Evolutionary conservation across 2,113 vertebrate genomes (phyloP), one percentile per base, ranked within the genome.

Genomic region (Syngnathus scovelli): DNA sequence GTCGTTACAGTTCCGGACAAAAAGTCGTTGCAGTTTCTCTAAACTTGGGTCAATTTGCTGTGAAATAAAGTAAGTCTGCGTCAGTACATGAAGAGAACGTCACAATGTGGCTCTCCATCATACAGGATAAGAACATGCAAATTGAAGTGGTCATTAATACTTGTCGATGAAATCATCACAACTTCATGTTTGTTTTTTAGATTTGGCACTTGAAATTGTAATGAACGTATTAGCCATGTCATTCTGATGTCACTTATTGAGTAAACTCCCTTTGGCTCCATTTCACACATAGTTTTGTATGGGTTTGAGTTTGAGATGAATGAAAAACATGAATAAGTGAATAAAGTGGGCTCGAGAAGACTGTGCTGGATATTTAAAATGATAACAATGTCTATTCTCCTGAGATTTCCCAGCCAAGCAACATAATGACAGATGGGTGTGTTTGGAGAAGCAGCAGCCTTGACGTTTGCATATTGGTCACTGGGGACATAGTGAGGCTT

Each of bases 81-180:
- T 43, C 38, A 61, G 19, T 58, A 15, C 56, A 59, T 61, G n/a
- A 43, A 62, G 61, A 62, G 12, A 21, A 62, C 16, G 21, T 62
- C 39, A 23, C 59, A 61, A 39, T 11, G 38, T 11, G 12, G 13
- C 38, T 21, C 11, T 11, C 38, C 37, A 43, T 61, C n/a, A 61
- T 12, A 21, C 19, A 61, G 6, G 13, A 49, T 65, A 64, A 27
- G 52, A 67, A 36, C 41, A 48, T 59, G 21, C 8, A 19, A 39
- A 33, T 2, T 27, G 33, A 74, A 39, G 66, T 52, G 70, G 73
- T 70, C 46, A 71, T 77, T 64, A 69, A 13, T 54, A 67, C 73
- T 64, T 81, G 72, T 70, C 61, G 46, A 83, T 84, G 73, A 86
- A 55, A 68, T 81, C 74, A 80, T 38, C 48, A 33, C 2, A 39